Evolutionary conservation across 2,113 vertebrate species (phyloP), one percentile per base, ranked within the genome.

Genomic region (Macquaria ambigua): DNA sequence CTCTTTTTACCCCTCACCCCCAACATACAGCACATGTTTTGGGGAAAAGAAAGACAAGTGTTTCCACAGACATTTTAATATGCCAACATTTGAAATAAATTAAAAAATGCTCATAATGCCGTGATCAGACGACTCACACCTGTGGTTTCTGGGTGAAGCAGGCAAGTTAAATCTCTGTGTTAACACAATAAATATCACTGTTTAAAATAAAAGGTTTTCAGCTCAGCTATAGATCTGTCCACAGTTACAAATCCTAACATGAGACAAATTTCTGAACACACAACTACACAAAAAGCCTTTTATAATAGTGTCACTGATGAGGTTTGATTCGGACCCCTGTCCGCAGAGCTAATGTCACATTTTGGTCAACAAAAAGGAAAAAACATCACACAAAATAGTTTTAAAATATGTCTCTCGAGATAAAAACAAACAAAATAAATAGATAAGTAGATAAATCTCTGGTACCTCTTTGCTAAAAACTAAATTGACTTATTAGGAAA

Each of bases 61-160:
- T 77, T 62, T 62, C 25, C 77, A 85, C 81, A 79, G 31, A 78
- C 71, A 83, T 88, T 90, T 89, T 88, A 89, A 82, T 85, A 78
- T 67, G 75, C 68, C 66, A 90, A 83, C 69, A 78, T 62, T 52
- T 80, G 5, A 80, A 91, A 87, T 70, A 53, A 77, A 86, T 68
- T 1, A 55, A 79, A 80, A 86, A 91, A 56, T 23, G 18, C 6
- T 82, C 66, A 73, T 67, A 62, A 86, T 77, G 53, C 8, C 9
- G 43, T 79, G 43, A 74, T 61, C 37, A 74, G 71, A 86, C n/a
- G 37, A 85, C 34, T 79, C 18, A 82, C 16, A 64, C 20, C 39
- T 46, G 81, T 78, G 61, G 0, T 58, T 82, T 69, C 84, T 28
- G 66, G 25, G 76, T 73, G 75, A 86, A 74, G 74, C 85, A 91